Percentiles rank a stretch among this genome's conserved stretches.
These are phyloP conservation scores for Cheilosia scutellata DNA, from an alignment of 2,888 invertebrate genomes.

Conservation along the genomic window DNA sequence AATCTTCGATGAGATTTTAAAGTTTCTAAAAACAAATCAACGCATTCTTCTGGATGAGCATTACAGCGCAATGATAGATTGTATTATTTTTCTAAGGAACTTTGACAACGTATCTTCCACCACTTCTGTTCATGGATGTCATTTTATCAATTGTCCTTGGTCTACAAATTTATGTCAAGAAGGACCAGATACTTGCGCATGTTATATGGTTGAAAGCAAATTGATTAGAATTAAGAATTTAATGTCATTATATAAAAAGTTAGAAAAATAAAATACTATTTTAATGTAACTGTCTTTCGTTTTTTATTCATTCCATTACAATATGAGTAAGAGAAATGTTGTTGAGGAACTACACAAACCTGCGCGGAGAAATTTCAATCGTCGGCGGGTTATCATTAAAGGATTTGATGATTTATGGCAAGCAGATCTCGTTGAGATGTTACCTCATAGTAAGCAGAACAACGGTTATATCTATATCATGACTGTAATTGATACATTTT, in stretches of 20 bases:
- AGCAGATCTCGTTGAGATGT: not conserved
- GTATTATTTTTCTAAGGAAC: not conserved
- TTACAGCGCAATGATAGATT: not conserved
- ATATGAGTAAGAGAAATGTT: no score
- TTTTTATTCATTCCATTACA: no score
- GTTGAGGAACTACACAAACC: not conserved
- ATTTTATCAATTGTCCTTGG: constrained; percentile 16
- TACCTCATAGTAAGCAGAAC: not conserved
- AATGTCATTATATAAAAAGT: constrained; percentile 15
- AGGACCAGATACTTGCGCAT: constrained; percentile 22
- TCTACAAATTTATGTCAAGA: constrained; percentile 11
- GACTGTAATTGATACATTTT: not conserved
- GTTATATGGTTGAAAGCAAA: constrained; percentile 23
- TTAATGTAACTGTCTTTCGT: no score
- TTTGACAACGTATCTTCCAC: constrained; percentile 7
- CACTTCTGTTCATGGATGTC: not conserved
- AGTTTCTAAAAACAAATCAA: not conserved
- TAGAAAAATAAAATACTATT: constrained; percentile 8
- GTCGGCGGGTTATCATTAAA: not conserved
- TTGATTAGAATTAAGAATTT: constrained; percentile 30
- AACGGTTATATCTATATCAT: not conserved
- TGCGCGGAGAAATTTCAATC: not conserved
- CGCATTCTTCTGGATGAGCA: not conserved
- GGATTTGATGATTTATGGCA: not conserved
- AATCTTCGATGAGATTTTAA: not conserved